Conservation (phyloP, 2,888 invertebrate genomes). For the Loripinus fragilis region DNA sequence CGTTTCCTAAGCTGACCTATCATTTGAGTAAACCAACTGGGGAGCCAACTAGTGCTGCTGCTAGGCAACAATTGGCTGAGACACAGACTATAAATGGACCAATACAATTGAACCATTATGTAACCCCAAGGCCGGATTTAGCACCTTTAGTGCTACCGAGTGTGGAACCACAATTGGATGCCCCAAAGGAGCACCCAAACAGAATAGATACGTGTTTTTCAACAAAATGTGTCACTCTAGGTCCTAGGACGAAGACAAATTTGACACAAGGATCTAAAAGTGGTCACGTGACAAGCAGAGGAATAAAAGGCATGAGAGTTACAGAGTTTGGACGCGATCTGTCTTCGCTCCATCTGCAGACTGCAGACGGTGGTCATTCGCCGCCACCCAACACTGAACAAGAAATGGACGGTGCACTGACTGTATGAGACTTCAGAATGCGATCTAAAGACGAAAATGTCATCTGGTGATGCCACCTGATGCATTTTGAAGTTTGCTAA, state of each 20-base stretch:
- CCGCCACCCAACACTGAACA: slow-evolving; percentile 58
- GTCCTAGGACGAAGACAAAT: slow-evolving; percentile 57
- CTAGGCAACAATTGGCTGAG: slow-evolving; percentile 46
- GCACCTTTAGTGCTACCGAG: slow-evolving; percentile 65
- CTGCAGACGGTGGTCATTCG: slow-evolving; percentile 36
- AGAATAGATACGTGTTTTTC: slow-evolving; percentile 67
- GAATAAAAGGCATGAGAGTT: background rate
- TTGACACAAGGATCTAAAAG: slow-evolving; percentile 29
- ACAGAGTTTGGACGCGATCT: slow-evolving; percentile 31
- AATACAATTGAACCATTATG: slow-evolving; percentile 69
- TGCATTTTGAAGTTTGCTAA: too few species aligned
- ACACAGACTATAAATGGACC: slow-evolving; percentile 66
- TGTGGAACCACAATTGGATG: slow-evolving; percentile 26
- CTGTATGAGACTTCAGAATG: too few species aligned
- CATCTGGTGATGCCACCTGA: too few species aligned
- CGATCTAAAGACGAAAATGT: too few species aligned
- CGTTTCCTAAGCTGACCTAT: slow-evolving; percentile 38
- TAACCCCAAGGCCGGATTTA: slow-evolving; percentile 62
- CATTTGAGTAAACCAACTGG: slow-evolving; percentile 36
- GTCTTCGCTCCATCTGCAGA: slow-evolving; percentile 48
- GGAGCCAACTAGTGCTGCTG: slow-evolving; percentile 23
- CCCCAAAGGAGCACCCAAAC: slow-evolving; percentile 49
- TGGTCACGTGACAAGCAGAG: background rate
- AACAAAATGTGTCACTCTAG: slow-evolving; percentile 57
- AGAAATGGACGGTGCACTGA: slow-evolving; percentile 21